These are phyloP conservation scores for Lamellibrachia satsuma DNA, from an alignment of 2,888 invertebrate genomes.

Conservation along the genomic window DNA sequence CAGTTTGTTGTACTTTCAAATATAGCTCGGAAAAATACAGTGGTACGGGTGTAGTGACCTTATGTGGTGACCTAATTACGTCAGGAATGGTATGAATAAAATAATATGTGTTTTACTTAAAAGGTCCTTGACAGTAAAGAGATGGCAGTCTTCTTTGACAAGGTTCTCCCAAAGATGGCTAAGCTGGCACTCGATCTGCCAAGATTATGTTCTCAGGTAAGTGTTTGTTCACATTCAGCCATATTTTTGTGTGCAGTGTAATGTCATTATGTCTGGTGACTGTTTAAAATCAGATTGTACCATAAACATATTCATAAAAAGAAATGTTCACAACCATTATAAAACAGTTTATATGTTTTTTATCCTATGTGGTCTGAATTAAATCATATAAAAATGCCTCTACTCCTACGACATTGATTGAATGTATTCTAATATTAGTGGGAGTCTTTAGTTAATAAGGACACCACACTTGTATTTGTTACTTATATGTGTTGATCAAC, in stretches of 20 bases:
- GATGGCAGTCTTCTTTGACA: slow-evolving; percentile 53
- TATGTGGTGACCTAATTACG: not conserved
- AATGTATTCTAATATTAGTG: too few relatives aligned
- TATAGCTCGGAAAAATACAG: too few relatives aligned
- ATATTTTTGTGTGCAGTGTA: not conserved
- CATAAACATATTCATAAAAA: not conserved
- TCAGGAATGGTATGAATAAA: not conserved
- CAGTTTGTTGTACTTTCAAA: too few relatives aligned
- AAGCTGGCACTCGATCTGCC: slow-evolving; percentile 82
- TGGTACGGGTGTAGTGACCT: not conserved
- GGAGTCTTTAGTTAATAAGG: too few relatives aligned
- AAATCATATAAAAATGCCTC: too few relatives aligned
- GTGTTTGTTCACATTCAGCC: slow-evolving; percentile 47
- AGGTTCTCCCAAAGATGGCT: slow-evolving; percentile 80
- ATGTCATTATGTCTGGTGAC: not conserved
- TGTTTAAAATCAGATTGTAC: not conserved
- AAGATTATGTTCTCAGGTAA: slow-evolving; percentile 74
- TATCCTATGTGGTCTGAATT: too few relatives aligned
- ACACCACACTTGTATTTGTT: too few relatives aligned
- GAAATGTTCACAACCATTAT: not conserved
- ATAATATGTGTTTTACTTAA: not conserved
- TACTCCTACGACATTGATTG: too few relatives aligned
- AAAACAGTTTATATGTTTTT: too few relatives aligned
- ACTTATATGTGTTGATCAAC: not conserved
- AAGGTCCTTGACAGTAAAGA: slow-evolving; percentile 73